Evolutionary conservation across 2,797 vertebrate genomes (phyloP), one percentile per base, ranked within the genome.

Genomic region (Micromesistius poutassou): DNA sequence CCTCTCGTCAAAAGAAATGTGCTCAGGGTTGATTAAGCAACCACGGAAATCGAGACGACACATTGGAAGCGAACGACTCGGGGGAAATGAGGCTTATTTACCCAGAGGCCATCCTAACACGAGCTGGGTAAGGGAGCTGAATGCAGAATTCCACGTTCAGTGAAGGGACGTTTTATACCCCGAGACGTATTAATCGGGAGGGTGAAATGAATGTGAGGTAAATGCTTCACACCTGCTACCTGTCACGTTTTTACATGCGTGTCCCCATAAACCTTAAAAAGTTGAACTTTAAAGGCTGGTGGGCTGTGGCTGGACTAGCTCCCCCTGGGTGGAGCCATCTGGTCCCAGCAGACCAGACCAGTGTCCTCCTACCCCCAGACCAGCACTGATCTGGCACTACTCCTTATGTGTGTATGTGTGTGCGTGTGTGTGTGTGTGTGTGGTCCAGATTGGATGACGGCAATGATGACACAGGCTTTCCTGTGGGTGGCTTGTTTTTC

Each of bases 291-390:
- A 62, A n/a, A 62, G 6, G 71, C 46, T 71, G 75, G 68, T 81
- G 14, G 71, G 86, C 80, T 82, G 82, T 88, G 85, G 77, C 81
- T 84, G 77, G 36, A 79, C 77, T 79, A 75, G 79, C 77, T 90
- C 82, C 85, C 76, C 84, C 87, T 84, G 88, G 73, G 87, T 88
- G 86, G 82, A 85, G 86, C 94, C 94, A 95, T 94, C 93, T 95
- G 94, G 88, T 92, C 90, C 87, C 86, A 83, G 83, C 85, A 91
- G 91, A 86, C 86, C 78, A 80, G 86, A 81, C 36, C 87, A 36
- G 81, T 81, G 82, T 87, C 88, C 81, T 80, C 90, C 87, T 87
- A 80, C 88, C 82, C 76, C 82, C 81, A 78, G 87, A 79, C 87
- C 88, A 90, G 82, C 78, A 77, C 84, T 79, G 87, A 88, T 88